Evolutionary conservation across 2,113 vertebrate genomes (phyloP).

Genomic region (Emydura subglobosa): DNA sequence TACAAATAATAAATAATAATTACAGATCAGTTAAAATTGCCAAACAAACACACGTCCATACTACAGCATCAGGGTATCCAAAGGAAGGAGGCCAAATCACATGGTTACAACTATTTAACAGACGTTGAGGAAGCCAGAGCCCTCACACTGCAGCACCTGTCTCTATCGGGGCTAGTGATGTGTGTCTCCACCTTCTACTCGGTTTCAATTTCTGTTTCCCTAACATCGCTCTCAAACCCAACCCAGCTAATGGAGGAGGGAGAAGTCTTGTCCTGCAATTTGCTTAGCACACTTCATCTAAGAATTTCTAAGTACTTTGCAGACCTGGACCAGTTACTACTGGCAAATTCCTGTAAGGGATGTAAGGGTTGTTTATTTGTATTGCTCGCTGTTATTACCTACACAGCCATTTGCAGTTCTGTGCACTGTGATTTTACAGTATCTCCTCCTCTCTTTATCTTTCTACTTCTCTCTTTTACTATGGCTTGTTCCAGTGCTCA

Average conservation of each 20-base stretch:
- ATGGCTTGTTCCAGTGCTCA: background rate
- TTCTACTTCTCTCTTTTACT: background rate
- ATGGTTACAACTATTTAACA: background rate
- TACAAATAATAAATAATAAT: background rate
- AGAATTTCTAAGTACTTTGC: background rate
- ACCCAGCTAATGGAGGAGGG: background rate
- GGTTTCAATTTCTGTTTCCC: background rate
- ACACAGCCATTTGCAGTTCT: background rate
- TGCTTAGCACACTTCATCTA: background rate
- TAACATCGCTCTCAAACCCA: background rate
- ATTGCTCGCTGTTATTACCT: background rate
- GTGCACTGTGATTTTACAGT: background rate
- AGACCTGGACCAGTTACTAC: background rate
- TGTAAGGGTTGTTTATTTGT: background rate
- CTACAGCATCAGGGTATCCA: background rate
- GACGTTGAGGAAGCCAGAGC: background rate
- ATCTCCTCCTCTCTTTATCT: background rate
- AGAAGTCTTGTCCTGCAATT: background rate
- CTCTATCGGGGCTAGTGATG: background rate
- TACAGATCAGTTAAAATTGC: background rate
- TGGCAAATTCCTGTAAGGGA: background rate
- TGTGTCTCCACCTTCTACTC: background rate
- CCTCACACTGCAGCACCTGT: background rate
- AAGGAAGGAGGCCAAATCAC: background rate
- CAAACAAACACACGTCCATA: background rate